Conservation (phyloP, 2,888 invertebrate species). For the Toxonevra muliebris region DNA sequence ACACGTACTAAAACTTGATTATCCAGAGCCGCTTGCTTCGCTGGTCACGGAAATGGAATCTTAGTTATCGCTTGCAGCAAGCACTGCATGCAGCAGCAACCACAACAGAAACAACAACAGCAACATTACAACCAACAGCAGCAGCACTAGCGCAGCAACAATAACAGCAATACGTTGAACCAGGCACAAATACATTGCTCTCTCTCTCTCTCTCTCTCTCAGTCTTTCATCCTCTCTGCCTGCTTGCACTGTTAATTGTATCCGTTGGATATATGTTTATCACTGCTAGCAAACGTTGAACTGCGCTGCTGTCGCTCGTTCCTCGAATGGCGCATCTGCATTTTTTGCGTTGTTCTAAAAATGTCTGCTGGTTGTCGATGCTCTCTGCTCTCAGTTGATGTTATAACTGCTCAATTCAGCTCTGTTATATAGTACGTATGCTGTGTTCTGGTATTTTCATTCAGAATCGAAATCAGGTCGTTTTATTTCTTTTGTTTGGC, state of each 20-base stretch:
- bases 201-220: neutral
- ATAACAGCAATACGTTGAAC: conserved; percentile 39
- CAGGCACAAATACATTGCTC: conserved; percentile 39
- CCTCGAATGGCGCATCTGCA: conserved; percentile 30
- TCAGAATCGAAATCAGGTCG: conserved; percentile 19
- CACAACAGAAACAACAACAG: neutral
- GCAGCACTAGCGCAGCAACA: neutral
- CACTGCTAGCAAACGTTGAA: neutral
- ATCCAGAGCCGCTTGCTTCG: conserved; percentile 36
- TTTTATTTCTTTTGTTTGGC: neutral
- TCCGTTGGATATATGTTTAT: conserved; percentile 32
- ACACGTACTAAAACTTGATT: conserved; percentile 64
- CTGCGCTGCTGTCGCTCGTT: neutral
- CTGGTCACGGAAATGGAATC: conserved; percentile 11
- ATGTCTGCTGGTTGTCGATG: neutral
- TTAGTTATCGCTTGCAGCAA: neutral
- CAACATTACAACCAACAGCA: conserved; percentile 36
- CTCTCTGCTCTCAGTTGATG: neutral
- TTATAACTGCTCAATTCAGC: neutral
- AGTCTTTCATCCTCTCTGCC: conserved; percentile 8
- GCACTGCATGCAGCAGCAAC: neutral
- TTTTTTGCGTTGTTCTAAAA: conserved; percentile 5
- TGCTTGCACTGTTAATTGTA: conserved; percentile 21
- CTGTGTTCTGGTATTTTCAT: neutral
- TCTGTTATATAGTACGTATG: no score